A percentile compares a stretch with the other conserved stretches of the same genome.
phyloP scores from a whole-genome alignment of 1,140 invertebrate genomes.

The Danaus melanippus region DNA sequence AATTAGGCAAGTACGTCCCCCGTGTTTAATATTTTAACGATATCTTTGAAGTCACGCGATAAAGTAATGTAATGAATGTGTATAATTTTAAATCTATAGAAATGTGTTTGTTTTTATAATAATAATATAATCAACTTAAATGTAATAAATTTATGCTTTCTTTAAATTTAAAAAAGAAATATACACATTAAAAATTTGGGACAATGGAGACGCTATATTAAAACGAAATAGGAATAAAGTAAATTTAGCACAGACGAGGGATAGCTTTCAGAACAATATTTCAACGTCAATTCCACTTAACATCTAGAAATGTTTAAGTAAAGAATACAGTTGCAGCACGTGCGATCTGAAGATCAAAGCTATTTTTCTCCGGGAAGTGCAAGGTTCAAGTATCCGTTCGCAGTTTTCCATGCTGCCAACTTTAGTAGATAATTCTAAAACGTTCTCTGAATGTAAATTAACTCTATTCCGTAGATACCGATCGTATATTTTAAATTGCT shows the following conservation, averaged over 20 bases:
- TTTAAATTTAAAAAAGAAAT: too few species aligned
- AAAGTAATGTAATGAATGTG: too few species aligned
- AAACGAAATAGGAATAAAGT: not conserved
- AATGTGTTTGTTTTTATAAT: too few species aligned
- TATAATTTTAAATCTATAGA: too few species aligned
- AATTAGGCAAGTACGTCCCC: too few species aligned
- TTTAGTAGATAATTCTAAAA: constrained; percentile 36
- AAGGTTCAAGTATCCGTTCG: constrained; percentile 31
- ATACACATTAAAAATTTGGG: too few species aligned
- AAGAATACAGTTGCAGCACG: constrained; percentile 31
- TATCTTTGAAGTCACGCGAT: too few species aligned
- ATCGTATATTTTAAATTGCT: constrained; percentile 15
- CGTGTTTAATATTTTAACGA: too few species aligned
- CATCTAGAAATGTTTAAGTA: constrained; percentile 25
- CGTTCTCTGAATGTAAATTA: constrained; percentile 37
- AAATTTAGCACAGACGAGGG: constrained; percentile 3
- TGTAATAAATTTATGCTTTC: too few species aligned
- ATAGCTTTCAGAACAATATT: constrained; percentile 24
- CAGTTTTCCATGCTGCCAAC: constrained; percentile 37
- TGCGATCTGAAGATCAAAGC: constrained; percentile 33
- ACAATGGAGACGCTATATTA: not conserved
- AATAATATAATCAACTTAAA: not conserved
- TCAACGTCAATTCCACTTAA: constrained; percentile 30
- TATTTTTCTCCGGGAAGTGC: constrained; percentile 38
- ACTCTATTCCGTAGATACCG: constrained; percentile 18